phyloP scores from a whole-genome alignment of 1,140 invertebrate genomes.

The Sipha flava region DNA sequence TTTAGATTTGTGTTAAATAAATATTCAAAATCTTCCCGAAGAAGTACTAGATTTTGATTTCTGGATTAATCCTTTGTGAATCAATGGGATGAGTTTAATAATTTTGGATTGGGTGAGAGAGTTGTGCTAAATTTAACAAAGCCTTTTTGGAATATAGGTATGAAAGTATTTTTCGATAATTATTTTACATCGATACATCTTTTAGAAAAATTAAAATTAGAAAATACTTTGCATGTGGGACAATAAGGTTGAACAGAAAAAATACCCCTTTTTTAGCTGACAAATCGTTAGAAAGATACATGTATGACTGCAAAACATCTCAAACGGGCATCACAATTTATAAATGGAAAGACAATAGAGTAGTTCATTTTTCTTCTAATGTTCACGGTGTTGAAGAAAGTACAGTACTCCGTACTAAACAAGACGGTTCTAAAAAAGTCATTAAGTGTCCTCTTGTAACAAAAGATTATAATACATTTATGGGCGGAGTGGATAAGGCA shows the following conservation, averaged over 20 bases:
- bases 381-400: too few species aligned
- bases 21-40: too few species aligned
- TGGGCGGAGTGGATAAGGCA: too few species aligned
- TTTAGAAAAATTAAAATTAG: conserved; percentile 39
- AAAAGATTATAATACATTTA: too few species aligned
- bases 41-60: too few species aligned
- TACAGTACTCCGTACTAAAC: not conserved
- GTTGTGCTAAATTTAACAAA: conserved; percentile 39
- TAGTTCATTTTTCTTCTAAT: too few species aligned
- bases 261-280: not conserved
- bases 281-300: too few species aligned
- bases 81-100: conserved; percentile 36
- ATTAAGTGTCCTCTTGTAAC: too few species aligned
- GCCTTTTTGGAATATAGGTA: conserved; percentile 39
- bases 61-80: too few species aligned
- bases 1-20: too few species aligned
- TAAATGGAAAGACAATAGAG: not conserved
- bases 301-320: too few species aligned
- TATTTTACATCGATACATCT: conserved; percentile 44
- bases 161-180: conserved; percentile 43
- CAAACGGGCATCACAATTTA: not conserved
- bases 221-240: conserved; percentile 22
- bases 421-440: conserved; percentile 17
- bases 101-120: conserved; percentile 37
- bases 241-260: conserved; percentile 1